phyloP scores from a whole-genome alignment of 2,113 vertebrate species.

The Prunella himalayana region DNA sequence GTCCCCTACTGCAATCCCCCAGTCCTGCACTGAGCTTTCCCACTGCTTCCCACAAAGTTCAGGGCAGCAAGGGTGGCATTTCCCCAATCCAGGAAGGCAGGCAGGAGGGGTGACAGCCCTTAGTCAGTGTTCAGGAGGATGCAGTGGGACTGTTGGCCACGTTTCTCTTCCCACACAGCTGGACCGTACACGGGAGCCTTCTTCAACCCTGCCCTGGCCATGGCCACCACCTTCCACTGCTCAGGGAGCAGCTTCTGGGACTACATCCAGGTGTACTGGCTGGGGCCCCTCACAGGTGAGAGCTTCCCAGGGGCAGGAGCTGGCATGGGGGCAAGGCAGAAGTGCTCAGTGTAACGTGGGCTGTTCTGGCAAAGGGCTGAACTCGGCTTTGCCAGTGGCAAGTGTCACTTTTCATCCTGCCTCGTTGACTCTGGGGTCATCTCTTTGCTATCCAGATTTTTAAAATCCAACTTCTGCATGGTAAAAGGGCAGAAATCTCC shows the following conservation, averaged over 20 bases:
- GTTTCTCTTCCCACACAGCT: conserved; percentile 63
- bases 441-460: not conserved
- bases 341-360: fast-evolving
- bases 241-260: conserved; percentile 77
- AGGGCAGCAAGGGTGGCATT: fast-evolving
- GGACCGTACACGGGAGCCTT: conserved; percentile 77
- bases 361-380: not conserved
- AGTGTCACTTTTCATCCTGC: not conserved
- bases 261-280: conserved; percentile 85
- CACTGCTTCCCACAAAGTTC: not conserved
- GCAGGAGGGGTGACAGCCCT: not conserved
- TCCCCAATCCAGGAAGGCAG: fast-evolving
- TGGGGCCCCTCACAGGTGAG: conserved; percentile 83
- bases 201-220: conserved; percentile 85
- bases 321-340: not conserved
- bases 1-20: fast-evolving
- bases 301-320: not conserved
- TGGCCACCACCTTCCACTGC: conserved; percentile 81
- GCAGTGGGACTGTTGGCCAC: not conserved
- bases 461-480: fast-evolving
- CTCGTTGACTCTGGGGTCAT: not conserved
- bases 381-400: not conserved
- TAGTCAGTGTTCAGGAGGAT: not conserved
- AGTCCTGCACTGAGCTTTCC: fast-evolving
- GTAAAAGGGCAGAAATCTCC: not conserved